Percentiles rank a stretch among this genome's conserved stretches.
phyloP scores from a whole-genome alignment of 2,113 vertebrate species.

The Heterotis niloticus region DNA sequence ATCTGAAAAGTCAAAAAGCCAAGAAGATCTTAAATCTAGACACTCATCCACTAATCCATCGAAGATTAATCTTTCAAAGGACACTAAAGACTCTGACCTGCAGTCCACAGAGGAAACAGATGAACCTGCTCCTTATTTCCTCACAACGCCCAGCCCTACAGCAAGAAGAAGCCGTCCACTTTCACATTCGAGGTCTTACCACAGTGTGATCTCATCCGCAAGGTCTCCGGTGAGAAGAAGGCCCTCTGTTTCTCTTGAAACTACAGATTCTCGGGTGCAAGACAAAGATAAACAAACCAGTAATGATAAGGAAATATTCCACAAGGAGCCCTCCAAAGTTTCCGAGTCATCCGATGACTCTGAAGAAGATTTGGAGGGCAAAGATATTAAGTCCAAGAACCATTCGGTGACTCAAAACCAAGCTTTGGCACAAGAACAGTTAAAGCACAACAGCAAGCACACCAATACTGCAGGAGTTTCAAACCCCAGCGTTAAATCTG shows the following conservation, averaged over 20 bases:
- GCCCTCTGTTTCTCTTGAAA: constrained; percentile 10
- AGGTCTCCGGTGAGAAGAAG: constrained; percentile 58
- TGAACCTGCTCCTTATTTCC: constrained; percentile 41
- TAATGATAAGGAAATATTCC: constrained; percentile 25
- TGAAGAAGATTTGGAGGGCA: constrained; percentile 38
- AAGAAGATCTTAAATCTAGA: constrained; percentile 48
- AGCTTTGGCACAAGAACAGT: constrained; percentile 27
- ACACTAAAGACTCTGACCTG: constrained; percentile 42
- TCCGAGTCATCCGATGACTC: constrained; percentile 41
- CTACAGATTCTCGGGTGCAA: constrained; percentile 16
- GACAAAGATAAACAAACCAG: constrained; percentile 53
- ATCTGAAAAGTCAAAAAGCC: constrained; percentile 47
- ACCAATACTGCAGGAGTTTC: constrained; percentile 5
- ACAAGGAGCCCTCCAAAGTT: constrained; percentile 34
- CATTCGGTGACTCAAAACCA: constrained; percentile 25
- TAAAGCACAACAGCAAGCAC: constrained; percentile 8
- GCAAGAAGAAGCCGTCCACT: constrained; percentile 56
- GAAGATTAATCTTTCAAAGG: constrained; percentile 47
- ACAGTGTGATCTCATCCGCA: constrained; percentile 63
- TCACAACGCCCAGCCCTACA: constrained; percentile 45
- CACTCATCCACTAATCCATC: constrained; percentile 42
- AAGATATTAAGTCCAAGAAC: constrained; percentile 3
- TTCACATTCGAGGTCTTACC: constrained; percentile 64
- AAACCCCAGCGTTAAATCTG: constrained; percentile 14
- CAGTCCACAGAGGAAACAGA: constrained; percentile 53